phyloP scores from a whole-genome alignment of 92 coral and sea anemone species.

The Siderastrea radians region DNA sequence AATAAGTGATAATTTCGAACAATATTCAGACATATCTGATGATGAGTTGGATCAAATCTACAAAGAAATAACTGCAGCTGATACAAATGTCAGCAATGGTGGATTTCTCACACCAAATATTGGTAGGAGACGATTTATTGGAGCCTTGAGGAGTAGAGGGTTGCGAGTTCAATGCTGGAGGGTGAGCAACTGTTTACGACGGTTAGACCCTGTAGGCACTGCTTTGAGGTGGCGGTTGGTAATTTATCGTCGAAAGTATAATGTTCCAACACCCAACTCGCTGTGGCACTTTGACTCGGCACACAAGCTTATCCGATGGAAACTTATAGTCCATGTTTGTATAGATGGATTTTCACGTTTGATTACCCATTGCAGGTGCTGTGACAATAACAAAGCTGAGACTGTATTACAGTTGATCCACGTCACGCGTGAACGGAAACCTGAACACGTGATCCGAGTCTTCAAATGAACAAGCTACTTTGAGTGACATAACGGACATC shows the following conservation, averaged over 20 bases:
- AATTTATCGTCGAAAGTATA: slow-evolving; percentile 68
- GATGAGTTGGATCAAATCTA: too few relatives aligned
- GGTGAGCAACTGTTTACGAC: neutral
- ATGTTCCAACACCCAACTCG: slow-evolving; percentile 76
- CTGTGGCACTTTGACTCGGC: slow-evolving; percentile 63
- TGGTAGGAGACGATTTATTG: neutral
- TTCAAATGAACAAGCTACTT: too few relatives aligned
- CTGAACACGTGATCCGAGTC: too few relatives aligned
- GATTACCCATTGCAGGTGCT: slow-evolving; percentile 54
- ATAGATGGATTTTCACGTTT: slow-evolving; percentile 70
- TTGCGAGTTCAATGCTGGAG: neutral
- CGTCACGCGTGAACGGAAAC: too few relatives aligned
- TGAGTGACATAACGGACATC: too few relatives aligned
- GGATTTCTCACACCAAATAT: neutral
- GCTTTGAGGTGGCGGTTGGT: slow-evolving; percentile 66
- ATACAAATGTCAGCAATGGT: neutral
- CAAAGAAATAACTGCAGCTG: too few relatives aligned
- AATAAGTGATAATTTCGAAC: slow-evolving; percentile 43
- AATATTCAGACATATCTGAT: slow-evolving; percentile 47
- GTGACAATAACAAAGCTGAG: slow-evolving; percentile 71
- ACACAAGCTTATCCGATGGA: slow-evolving; percentile 76
- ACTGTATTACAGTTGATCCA: too few relatives aligned
- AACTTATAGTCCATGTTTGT: slow-evolving; percentile 71
- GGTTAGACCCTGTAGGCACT: slow-evolving; percentile 36
- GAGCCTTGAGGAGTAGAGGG: neutral